Evolutionary conservation across 2,113 vertebrate species (phyloP).

Genomic region (Petaurus breviceps): DNA sequence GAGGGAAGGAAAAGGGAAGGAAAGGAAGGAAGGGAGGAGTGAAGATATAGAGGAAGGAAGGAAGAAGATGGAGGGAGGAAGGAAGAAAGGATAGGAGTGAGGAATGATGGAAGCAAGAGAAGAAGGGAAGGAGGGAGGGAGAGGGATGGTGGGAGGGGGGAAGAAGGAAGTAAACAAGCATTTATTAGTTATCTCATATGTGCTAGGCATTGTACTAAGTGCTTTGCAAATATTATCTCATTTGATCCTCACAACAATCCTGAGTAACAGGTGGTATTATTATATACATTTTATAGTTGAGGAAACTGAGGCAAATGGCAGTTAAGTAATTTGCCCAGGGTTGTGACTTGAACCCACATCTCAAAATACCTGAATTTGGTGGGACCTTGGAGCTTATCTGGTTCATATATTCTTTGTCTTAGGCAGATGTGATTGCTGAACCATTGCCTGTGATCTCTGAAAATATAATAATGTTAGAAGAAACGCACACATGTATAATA

Average conservation of each 20-base stretch:
- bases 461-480: neutral
- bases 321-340: neutral
- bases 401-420: no score
- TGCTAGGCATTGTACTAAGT: neutral
- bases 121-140: no score
- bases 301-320: neutral
- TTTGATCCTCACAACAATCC: neutral
- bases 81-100: no score
- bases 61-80: no score
- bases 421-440: neutral
- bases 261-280: neutral
- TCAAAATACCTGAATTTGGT: neutral
- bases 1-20: no score
- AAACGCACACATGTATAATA: neutral
- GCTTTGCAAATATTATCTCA: neutral
- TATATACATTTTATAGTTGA: neutral
- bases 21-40: no score
- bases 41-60: no score
- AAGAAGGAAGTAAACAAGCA: neutral
- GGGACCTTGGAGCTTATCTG: neutral
- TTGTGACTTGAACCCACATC: neutral
- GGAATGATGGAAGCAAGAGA: no score
- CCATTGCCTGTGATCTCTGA: neutral
- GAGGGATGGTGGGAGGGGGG: no score
- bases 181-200: neutral